These are phyloP conservation scores for Prochilodus magdalenae DNA, from an alignment of 2,113 vertebrate genomes.

Conservation along the genomic window DNA sequence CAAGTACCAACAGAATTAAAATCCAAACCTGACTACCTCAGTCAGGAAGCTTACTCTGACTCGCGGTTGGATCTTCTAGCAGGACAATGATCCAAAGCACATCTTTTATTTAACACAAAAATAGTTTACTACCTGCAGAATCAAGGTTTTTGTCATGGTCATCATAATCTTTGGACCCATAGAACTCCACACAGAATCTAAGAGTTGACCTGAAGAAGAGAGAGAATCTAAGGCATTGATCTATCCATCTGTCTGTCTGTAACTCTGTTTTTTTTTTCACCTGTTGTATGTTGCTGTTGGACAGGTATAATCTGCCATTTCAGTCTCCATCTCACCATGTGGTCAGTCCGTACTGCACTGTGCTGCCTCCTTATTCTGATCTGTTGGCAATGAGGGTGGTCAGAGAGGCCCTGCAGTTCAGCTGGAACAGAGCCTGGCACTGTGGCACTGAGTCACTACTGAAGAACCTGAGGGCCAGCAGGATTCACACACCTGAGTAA, in stretches of 20 bases:
- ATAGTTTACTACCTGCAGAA: too few relatives aligned
- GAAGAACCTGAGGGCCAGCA: constrained; percentile 66
- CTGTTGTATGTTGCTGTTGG: not conserved
- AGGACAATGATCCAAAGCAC: too few relatives aligned
- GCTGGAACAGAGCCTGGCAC: constrained; percentile 92
- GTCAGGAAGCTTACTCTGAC: too few relatives aligned
- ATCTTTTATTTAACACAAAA: too few relatives aligned
- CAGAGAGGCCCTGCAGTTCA: constrained; percentile 83
- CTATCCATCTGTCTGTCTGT: not conserved
- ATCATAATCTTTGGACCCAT: too few relatives aligned
- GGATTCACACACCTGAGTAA: constrained; percentile 75
- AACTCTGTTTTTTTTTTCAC: not conserved
- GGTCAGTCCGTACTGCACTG: constrained; percentile 87
- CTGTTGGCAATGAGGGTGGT: constrained; percentile 78
- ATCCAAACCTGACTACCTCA: too few relatives aligned
- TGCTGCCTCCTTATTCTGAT: constrained; percentile 82
- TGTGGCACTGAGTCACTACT: constrained; percentile 84
- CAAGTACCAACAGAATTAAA: too few relatives aligned
- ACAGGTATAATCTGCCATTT: constrained; percentile 88
- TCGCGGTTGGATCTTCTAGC: too few relatives aligned
- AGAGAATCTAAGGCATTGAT: too few relatives aligned
- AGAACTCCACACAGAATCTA: too few relatives aligned
- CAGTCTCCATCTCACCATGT: constrained; percentile 82
- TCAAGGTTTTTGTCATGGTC: too few relatives aligned
- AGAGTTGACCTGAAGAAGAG: too few relatives aligned